Conservation (phyloP, 2,888 invertebrate species). For the Hirtodrosophila cameraria region DNA sequence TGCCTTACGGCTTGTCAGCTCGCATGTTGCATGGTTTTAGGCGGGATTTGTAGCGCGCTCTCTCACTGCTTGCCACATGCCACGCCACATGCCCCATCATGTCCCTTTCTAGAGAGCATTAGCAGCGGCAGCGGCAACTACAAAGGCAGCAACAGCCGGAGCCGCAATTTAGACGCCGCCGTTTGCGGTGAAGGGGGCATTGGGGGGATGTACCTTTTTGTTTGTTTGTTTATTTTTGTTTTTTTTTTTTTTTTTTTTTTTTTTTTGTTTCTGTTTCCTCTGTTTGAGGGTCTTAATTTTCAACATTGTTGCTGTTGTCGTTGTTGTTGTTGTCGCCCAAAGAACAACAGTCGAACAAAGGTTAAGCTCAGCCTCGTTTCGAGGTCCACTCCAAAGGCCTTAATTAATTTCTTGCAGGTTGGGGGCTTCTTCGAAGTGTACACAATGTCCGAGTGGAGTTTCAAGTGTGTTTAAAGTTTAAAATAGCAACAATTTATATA, state of each 20-base stretch:
- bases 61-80: conserved; percentile 24
- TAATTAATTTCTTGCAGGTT: conserved; percentile 59
- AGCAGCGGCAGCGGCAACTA: conserved; percentile 51
- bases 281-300: conserved; percentile 71
- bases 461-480: conserved; percentile 2
- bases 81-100: background rate
- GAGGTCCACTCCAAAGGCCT: conserved; percentile 46
- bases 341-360: conserved; percentile 44
- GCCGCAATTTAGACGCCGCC: conserved; percentile 64
- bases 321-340: conserved; percentile 36
- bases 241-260: conserved; percentile 10
- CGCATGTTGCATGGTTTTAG: conserved; percentile 81
- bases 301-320: conserved; percentile 58
- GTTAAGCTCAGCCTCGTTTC: conserved; percentile 51
- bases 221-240: conserved; percentile 15
- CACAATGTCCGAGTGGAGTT: conserved; percentile 24
- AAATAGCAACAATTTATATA: background rate
- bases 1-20: conserved; percentile 80
- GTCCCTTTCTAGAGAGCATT: conserved; percentile 27
- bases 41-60: conserved; percentile 71
- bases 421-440: conserved; percentile 29
- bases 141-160: conserved; percentile 57
- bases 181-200: conserved; percentile 13
- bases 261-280: conserved; percentile 27
- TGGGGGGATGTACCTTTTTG: conserved; percentile 6